Percentiles rank a stretch among this genome's conserved stretches.
phyloP scores from a whole-genome alignment of 1,140 invertebrate species.

The Hermetia illucens region DNA sequence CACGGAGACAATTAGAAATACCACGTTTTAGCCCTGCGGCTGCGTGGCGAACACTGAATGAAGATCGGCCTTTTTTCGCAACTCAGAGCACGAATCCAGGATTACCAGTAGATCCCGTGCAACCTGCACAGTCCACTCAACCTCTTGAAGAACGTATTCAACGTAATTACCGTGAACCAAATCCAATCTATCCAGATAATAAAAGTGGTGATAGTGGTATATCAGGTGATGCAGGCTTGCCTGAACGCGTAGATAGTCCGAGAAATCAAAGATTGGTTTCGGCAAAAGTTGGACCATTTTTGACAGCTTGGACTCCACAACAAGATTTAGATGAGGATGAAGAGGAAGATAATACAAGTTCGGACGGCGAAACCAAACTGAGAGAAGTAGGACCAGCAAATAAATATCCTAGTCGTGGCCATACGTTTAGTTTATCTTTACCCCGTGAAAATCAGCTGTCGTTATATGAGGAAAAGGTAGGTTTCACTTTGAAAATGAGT shows the following conservation, averaged over 20 bases:
- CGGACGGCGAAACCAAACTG: conserved; percentile 41
- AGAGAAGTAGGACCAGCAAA: conserved; percentile 5
- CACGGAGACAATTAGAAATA: conserved; percentile 57
- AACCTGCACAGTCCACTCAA: conserved; percentile 20
- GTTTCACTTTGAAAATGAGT: too few relatives aligned
- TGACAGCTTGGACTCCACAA: conserved; percentile 59
- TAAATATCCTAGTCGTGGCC: conserved; percentile 29
- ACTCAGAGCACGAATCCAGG: conserved; percentile 27
- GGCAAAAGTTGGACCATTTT: conserved; percentile 4
- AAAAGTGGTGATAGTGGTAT: conserved; percentile 69
- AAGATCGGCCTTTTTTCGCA: conserved; percentile 17
- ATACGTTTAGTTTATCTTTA: conserved; percentile 57
- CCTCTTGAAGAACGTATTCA: conserved; percentile 30
- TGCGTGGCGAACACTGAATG: conserved; percentile 59
- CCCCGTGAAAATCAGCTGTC: conserved; percentile 45
- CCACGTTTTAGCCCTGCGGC: conserved; percentile 65
- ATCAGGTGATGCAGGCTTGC: conserved; percentile 45
- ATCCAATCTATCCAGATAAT: conserved; percentile 29
- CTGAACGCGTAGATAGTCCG: conserved; percentile 9
- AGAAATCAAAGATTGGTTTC: conserved; percentile 2
- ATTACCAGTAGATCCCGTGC: conserved; percentile 16
- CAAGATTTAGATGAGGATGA: conserved; percentile 48
- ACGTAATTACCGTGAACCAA: conserved; percentile 19
- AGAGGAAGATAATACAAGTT: conserved; percentile 43
- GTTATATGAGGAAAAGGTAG: conserved; percentile 8